Evolutionary conservation across 2,797 vertebrate species (phyloP), one percentile per base, ranked within the genome.

Genomic region (Chrysocyon brachyurus): DNA sequence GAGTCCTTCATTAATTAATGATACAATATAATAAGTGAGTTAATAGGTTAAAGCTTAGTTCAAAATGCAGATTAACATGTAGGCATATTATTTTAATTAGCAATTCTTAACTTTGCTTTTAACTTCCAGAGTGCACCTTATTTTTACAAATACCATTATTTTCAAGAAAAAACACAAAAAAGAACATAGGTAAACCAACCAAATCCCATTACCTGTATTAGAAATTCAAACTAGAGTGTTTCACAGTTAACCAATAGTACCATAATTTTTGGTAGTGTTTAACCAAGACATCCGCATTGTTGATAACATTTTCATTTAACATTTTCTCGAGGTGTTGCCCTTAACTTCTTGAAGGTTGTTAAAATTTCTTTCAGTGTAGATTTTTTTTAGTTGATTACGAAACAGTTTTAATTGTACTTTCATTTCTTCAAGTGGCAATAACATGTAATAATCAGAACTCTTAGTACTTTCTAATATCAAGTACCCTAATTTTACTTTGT

Each of bases 51-150:
- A 75, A 95, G 54, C 54, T 86, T 54, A 9, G 9, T 88, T 31
- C 31, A 82, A 82, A 28, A 57, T 81, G 83, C 52, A 93, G 49
- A 73, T 93, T 90, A 94, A 61, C 49, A n/a, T 72, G 63, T 70
- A 91, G 46, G 10, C 16, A 85, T 49, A 12, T 56, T 64, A 57
- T 79, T 61, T 90, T 70, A 79, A 54, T 85, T 63, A 61, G 19
- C 26, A 64, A n/a, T 89, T 83, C n/a, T 64, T 84, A 90, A 46
- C 9, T 91, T 56, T 31, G 87, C 24, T 84, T 9, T 57, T 59
- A 79, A 90, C 15, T 78, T 95, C n/a, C 40, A 70, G 24, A 64
- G 12, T 79, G 8, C 73, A 61, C 85, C 31, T 28, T 86, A 28
- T 79, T 79, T 89, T 91, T 72, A 79, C 40, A 85, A 24, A 78